These are phyloP conservation scores for Sphaeramia orbicularis DNA, from an alignment of 2,797 vertebrate genomes.

Conservation along the genomic window DNA sequence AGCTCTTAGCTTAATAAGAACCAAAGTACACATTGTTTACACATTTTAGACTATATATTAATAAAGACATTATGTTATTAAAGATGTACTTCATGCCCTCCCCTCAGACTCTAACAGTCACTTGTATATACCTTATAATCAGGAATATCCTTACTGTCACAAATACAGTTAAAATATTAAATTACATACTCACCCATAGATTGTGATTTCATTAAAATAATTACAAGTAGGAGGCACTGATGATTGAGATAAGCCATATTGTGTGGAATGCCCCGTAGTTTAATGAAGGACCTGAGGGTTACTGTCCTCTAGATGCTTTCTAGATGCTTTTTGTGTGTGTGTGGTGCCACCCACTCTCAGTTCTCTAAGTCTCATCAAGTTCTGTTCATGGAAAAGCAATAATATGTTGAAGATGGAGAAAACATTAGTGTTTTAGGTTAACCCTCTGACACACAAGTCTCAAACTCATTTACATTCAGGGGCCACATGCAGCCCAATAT, in stretches of 20 bases:
- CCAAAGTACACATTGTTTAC: not conserved
- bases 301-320: not conserved
- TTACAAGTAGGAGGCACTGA: slow-evolving; percentile 18
- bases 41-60: not conserved
- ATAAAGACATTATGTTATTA: not conserved
- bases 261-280: not conserved
- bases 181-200: slow-evolving; percentile 55
- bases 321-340: not conserved
- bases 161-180: not conserved
- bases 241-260: slow-evolving; percentile 49
- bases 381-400: not conserved
- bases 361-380: slow-evolving; percentile 29
- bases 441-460: too few relatives aligned
- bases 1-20: not conserved
- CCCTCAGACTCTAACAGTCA: not conserved
- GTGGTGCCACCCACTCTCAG: slow-evolving; percentile 37
- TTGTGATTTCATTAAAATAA: slow-evolving; percentile 34
- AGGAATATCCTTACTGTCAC: too few relatives aligned
- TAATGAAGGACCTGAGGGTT: not conserved
- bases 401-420: too few relatives aligned
- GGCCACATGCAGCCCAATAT: too few relatives aligned
- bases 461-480: too few relatives aligned
- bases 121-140: not conserved
- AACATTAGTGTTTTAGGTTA: too few relatives aligned
- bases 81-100: not conserved